These are phyloP conservation scores for Drosophila parvula DNA, from an alignment of 1,140 invertebrate species.

Conservation along the genomic window DNA sequence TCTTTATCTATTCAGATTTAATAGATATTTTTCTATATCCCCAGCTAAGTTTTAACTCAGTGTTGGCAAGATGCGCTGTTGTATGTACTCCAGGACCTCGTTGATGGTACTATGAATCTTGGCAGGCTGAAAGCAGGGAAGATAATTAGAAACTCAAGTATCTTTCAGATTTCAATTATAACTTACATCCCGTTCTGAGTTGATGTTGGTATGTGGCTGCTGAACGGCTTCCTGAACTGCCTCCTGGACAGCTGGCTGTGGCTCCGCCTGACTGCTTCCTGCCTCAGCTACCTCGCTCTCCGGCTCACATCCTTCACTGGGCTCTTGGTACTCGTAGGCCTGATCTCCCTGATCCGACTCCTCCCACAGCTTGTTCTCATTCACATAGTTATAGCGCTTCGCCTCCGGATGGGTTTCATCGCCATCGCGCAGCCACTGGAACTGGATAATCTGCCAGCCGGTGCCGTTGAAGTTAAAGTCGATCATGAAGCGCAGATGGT, in stretches of 20 bases:
- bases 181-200: slow-evolving; percentile 63
- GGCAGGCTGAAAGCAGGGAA: slow-evolving; percentile 36
- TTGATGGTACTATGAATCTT: slow-evolving; percentile 61
- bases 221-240: neutral
- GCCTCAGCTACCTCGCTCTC: neutral
- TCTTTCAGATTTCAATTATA: too few species aligned
- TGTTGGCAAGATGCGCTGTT: slow-evolving; percentile 62
- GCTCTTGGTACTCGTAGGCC: slow-evolving; percentile 56
- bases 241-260: neutral
- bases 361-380: slow-evolving; percentile 73
- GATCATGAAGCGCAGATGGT: slow-evolving; percentile 78
- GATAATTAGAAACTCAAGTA: neutral
- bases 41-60: slow-evolving; percentile 15
- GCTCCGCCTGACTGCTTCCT: neutral
- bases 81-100: slow-evolving; percentile 77
- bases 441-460: slow-evolving; percentile 78
- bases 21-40: neutral
- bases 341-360: slow-evolving; percentile 2
- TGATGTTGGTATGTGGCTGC: neutral
- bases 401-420: slow-evolving; percentile 50
- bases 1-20: neutral
- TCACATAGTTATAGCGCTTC: slow-evolving; percentile 62
- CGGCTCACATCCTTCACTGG: slow-evolving; percentile 12
- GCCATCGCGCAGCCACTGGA: slow-evolving; percentile 73
- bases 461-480: slow-evolving; percentile 79